Evolutionary conservation across 2,797 vertebrate species (phyloP).

Genomic region (Sebastes umbrosus): DNA sequence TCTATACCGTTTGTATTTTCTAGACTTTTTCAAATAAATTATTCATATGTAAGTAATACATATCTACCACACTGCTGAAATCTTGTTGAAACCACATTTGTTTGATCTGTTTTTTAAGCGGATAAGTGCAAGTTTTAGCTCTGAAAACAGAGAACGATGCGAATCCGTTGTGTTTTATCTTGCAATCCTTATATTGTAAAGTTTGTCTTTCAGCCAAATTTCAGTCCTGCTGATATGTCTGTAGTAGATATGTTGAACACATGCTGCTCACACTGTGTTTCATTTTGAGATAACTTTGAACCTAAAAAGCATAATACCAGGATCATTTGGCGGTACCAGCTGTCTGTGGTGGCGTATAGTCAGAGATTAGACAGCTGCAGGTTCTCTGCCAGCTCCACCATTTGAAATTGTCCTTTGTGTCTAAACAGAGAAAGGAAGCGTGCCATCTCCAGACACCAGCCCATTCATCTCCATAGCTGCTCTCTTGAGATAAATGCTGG

Average conservation of each 20-base stretch:
- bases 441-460: conserved; percentile 48
- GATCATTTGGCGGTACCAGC: conserved; percentile 19
- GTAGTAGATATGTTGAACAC: conserved; percentile 25
- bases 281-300: conserved; percentile 23
- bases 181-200: conserved; percentile 17
- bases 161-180: conserved; percentile 27
- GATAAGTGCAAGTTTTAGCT: not conserved
- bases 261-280: not conserved
- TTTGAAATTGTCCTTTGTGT: conserved; percentile 56
- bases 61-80: conserved; percentile 23
- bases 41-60: conserved; percentile 41
- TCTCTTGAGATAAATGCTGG: conserved; percentile 63
- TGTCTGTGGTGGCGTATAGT: conserved; percentile 18
- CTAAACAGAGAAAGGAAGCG: conserved; percentile 45
- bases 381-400: conserved; percentile 27
- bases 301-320: conserved; percentile 9
- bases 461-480: conserved; percentile 58
- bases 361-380: conserved; percentile 42
- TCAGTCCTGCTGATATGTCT: conserved; percentile 12
- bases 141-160: conserved; percentile 13
- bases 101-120: conserved; percentile 15
- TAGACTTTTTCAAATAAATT: conserved; percentile 65
- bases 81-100: conserved; percentile 24
- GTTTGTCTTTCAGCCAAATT: conserved; percentile 27
- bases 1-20: conserved; percentile 55